These are phyloP conservation scores for Cephus spinipes DNA, from an alignment of 2,888 invertebrate species.

Conservation along the genomic window DNA sequence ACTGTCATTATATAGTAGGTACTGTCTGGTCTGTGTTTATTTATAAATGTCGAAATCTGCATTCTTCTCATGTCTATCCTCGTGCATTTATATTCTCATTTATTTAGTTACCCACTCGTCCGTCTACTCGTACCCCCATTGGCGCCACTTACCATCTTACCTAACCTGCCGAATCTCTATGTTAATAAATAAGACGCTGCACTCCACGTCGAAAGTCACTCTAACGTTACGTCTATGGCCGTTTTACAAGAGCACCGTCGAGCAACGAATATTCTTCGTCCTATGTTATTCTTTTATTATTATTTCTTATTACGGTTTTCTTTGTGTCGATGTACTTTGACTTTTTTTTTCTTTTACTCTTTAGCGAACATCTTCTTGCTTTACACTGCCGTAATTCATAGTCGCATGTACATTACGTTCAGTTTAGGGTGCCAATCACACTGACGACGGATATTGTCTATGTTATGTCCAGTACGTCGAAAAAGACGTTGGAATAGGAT, in stretches of 20 bases:
- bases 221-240: background rate
- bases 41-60: background rate
- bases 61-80: background rate
- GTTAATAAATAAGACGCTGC: background rate
- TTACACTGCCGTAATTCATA: background rate
- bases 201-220: background rate
- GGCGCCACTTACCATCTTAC: background rate
- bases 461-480: background rate
- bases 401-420: background rate
- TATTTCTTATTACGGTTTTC: background rate
- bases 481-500: background rate
- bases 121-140: background rate
- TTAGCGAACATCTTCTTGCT: background rate
- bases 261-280: background rate
- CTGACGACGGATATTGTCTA: background rate
- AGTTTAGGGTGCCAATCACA: background rate
- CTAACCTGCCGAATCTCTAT: background rate
- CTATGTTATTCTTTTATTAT: background rate
- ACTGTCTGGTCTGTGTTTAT: constrained; percentile 4
- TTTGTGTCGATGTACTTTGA: background rate
- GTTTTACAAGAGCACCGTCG: background rate
- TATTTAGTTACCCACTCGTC: background rate
- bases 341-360: background rate
- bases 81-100: background rate
- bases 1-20: background rate